Conservation (phyloP, 2,797 vertebrate species). For the Sebastiscus tertius region DNA sequence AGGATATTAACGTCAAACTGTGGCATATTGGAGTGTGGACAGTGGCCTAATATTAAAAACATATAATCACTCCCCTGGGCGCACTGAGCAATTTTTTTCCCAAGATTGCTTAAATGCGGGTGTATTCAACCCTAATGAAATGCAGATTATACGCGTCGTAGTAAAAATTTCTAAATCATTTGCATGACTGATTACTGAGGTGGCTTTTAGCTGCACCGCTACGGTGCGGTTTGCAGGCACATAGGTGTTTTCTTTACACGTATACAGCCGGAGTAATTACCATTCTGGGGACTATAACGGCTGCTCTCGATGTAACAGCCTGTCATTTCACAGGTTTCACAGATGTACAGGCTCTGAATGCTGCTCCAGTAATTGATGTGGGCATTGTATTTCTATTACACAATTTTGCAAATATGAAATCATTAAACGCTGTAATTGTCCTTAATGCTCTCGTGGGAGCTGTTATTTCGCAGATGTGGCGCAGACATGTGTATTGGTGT, state of each 20-base stretch:
- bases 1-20: conserved; percentile 44
- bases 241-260: conserved; percentile 58
- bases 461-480: conserved; percentile 12
- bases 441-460: conserved; percentile 33
- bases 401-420: conserved; percentile 65
- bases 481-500: neutral
- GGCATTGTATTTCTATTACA: conserved; percentile 49
- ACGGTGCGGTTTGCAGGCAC: conserved; percentile 11
- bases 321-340: conserved; percentile 55
- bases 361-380: conserved; percentile 34
- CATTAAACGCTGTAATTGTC: conserved; percentile 58
- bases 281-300: conserved; percentile 41
- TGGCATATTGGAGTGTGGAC: conserved; percentile 24
- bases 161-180: conserved; percentile 62
- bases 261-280: conserved; percentile 58
- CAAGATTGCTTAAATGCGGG: conserved; percentile 30
- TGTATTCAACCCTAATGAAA: conserved; percentile 51
- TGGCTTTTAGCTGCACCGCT: conserved; percentile 34
- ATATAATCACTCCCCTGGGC: conserved; percentile 50
- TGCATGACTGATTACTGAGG: conserved; percentile 46
- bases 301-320: conserved; percentile 40
- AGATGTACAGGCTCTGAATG: conserved; percentile 36
- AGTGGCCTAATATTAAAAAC: conserved; percentile 46
- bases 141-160: conserved; percentile 40
- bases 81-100: neutral